Evolutionary conservation across 2,113 vertebrate species (phyloP), one percentile per base, ranked within the genome.

Genomic region (Eubucco bourcierii): DNA sequence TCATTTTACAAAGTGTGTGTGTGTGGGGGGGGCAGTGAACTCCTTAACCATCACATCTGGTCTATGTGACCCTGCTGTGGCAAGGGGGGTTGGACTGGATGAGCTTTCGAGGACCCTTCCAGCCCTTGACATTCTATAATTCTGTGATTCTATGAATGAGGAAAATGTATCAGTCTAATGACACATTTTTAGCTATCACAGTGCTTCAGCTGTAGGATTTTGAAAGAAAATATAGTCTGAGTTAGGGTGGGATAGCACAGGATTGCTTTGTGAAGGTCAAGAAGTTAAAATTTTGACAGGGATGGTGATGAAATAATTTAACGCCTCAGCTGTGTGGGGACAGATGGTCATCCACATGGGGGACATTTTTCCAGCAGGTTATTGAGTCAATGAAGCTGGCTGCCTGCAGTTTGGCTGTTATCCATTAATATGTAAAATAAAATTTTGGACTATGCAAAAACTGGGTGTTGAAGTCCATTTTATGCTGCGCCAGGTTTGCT

Each of bases 221-320:
- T 55, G 25, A 25, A 61, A 37, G 31, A 75, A 84, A 63, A 17
- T 7, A 46, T 6, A 82, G 7, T 10, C 39, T 83, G 65, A 85
- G 87, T 87, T 92, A 90, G 58, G 18, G 44, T 87, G 46, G 29
- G 47, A 68, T 72, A 58, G 28, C 9, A 53, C 15, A 64, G n/a
- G 17, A 80, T 94, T 90, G 90, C 87, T 91, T 90, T 65, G 34
- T 81, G 84, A 90, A 94, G 95, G 95, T 96, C 95, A 95, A 72
- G 87, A 96, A 96, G 91, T 90, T 92, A 94, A 95, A 87, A 86
- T 94, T 91, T 91, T 94, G 96, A 96, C 96, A 96, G 94, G 41
- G 31, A 67, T 0, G 0, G 50, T 96, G 95, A 96, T 95, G 80
- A 96, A 95, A 95, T 96, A 96, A 96, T 96, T 96, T 94, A 96